Base-by-base conservation (phyloP, 2,113 vertebrate genomes). In the Carlito syrichta region DNA sequence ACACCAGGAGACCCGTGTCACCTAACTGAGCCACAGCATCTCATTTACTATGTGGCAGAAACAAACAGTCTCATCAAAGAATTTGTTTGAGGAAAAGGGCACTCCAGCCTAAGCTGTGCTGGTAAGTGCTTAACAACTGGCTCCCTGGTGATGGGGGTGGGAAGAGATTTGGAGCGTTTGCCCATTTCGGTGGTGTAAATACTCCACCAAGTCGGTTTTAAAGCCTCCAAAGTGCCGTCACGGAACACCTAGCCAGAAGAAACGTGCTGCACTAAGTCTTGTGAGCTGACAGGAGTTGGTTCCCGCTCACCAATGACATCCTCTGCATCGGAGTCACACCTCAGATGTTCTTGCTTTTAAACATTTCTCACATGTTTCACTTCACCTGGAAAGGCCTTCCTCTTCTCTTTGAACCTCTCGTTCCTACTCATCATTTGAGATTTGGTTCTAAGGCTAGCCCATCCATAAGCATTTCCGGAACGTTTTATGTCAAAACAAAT, bases 401-500 rank as follows among this genome's bases (percentile, higher is more conserved):
- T 83, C 48, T 96, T 89, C 40, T 78, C 54, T 86, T 60, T 82
- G n/a, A 58, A 58, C 3, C 23, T 68, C 45, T 68, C 27, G 6
- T 76, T 86, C 50, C 32, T 60, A 40, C 25, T 93, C 32, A 22
- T n/a, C 40, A 71, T 54, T 91, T 8, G 82, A 82, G 54, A 54
- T 6, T 58, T 22, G 89, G 40, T 16, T 73, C 73, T 60, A 38
- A 50, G 10, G 35, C 13, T 58, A 88, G 32, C 1, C 19, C 7
- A 32, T 54, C 0, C 32, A 8, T 38, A 66, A 91, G 27, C 5
- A 43, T 73, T 60, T 38, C 20, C 23, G 48, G 69, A 9, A 63
- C 71, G 25, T 79, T 90, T 81, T 69, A 60, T 16, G 71, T 58
- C n/a, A 40, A 16, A 93, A 86, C 52, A 9, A 66, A n/a, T 74